Evolutionary conservation across 2,888 invertebrate genomes (phyloP).

Genomic region (Tuta absoluta): DNA sequence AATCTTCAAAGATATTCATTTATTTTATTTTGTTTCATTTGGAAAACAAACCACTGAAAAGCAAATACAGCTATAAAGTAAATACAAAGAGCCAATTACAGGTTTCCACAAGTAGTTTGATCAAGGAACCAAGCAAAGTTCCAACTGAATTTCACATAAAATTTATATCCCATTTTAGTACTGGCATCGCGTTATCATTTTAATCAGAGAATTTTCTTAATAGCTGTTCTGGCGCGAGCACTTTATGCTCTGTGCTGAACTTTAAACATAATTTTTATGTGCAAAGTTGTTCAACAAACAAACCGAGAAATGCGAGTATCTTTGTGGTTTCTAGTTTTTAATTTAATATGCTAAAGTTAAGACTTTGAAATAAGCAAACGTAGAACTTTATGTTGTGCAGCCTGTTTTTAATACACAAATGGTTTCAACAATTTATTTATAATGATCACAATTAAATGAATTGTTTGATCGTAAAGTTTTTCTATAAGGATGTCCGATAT

Average conservation of each 20-base stretch:
- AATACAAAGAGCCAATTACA: neutral
- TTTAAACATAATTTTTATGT: constrained; percentile 18
- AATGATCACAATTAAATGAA: neutral
- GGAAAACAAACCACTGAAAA: no score
- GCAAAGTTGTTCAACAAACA: constrained; percentile 18
- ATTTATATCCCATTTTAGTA: neutral
- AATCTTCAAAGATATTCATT: no score
- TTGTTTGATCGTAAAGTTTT: neutral
- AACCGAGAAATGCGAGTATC: neutral
- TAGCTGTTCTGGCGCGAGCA: neutral
- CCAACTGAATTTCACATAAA: neutral
- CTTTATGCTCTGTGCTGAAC: constrained; percentile 3
- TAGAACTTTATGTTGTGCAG: neutral
- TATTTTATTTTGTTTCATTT: no score
- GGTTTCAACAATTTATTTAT: neutral
- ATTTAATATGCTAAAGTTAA: neutral
- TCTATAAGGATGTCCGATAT: no score
- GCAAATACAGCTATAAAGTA: no score
- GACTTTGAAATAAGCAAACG: neutral
- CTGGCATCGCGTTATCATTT: neutral
- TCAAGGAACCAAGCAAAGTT: neutral
- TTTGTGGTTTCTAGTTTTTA: constrained; percentile 5
- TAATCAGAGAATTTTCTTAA: constrained; percentile 12
- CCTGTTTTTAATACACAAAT: neutral
- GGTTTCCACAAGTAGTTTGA: no score